Percentiles rank a stretch among this genome's conserved stretches.
phyloP scores from a whole-genome alignment of 2,888 invertebrate species.

The Crepidodera aurea region DNA sequence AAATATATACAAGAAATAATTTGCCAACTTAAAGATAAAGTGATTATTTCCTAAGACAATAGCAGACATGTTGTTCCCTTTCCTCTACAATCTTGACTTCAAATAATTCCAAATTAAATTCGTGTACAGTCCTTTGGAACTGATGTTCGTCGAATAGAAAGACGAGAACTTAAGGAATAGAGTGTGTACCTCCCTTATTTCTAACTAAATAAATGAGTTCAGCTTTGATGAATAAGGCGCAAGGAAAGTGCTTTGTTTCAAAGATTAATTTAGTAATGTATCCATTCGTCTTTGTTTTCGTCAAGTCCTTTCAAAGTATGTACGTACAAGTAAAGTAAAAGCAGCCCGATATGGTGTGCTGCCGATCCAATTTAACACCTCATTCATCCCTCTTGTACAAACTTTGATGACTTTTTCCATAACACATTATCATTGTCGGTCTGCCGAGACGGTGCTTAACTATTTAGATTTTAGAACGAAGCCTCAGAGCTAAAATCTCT shows the following conservation, averaged over 20 bases:
- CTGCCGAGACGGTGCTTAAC: slow-evolving; percentile 5
- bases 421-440: slow-evolving; percentile 18
- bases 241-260: slow-evolving; percentile 60
- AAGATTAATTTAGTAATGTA: slow-evolving; percentile 62
- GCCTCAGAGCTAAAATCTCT: too few species aligned
- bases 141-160: slow-evolving; percentile 46
- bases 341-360: slow-evolving; percentile 38
- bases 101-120: slow-evolving; percentile 37
- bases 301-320: slow-evolving; percentile 46
- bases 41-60: slow-evolving; percentile 5
- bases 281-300: slow-evolving; percentile 60
- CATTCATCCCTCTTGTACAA: slow-evolving; percentile 37
- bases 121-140: slow-evolving; percentile 47
- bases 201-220: slow-evolving; percentile 59
- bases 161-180: slow-evolving; percentile 53
- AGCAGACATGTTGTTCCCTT: neutral
- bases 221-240: slow-evolving; percentile 60
- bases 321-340: slow-evolving; percentile 32
- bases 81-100: slow-evolving; percentile 15
- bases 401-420: slow-evolving; percentile 23
- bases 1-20: neutral
- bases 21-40: neutral
- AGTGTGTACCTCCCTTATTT: slow-evolving; percentile 53
- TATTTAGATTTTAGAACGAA: too few species aligned
- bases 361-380: slow-evolving; percentile 43